Conservation (phyloP, 2,888 invertebrate species). For the Amblyjoppa proteus region DNA sequence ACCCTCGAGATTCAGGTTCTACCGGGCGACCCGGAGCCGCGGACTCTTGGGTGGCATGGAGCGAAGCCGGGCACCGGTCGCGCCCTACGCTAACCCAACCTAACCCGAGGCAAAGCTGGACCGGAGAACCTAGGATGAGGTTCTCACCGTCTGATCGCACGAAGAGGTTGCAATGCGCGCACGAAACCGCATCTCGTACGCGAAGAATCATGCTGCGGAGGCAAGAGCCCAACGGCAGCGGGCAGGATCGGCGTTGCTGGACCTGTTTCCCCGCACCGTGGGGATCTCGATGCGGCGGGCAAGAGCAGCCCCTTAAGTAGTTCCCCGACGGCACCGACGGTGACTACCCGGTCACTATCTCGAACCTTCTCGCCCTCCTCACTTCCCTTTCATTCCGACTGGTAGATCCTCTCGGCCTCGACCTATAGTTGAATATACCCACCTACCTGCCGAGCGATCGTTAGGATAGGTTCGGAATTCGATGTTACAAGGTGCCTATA, state of each 20-base stretch:
- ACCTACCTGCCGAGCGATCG: slow-evolving; percentile 69
- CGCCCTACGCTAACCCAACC: slow-evolving; percentile 79
- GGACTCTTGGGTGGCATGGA: slow-evolving; percentile 78
- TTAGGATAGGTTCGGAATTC: slow-evolving; percentile 73
- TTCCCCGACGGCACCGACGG: slow-evolving; percentile 59
- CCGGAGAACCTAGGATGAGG: slow-evolving; percentile 65
- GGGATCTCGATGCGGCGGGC: slow-evolving; percentile 45
- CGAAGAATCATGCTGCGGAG: slow-evolving; percentile 5
- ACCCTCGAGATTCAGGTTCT: slow-evolving; percentile 83
- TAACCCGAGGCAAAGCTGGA: slow-evolving; percentile 68
- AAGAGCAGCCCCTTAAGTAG: slow-evolving; percentile 63
- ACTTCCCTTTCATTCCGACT: slow-evolving; percentile 28
- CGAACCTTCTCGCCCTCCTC: slow-evolving; percentile 19
- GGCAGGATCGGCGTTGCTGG: slow-evolving; percentile 35
- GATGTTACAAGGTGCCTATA: slow-evolving; percentile 60
- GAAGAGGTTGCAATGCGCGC: slow-evolving; percentile 46
- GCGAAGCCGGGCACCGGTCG: slow-evolving; percentile 71
- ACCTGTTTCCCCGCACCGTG: slow-evolving; percentile 58
- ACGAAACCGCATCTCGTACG: slow-evolving; percentile 56
- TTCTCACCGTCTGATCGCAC: slow-evolving; percentile 65
- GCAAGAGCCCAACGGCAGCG: slow-evolving; percentile 5
- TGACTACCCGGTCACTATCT: slow-evolving; percentile 53
- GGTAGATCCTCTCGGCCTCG: slow-evolving; percentile 43
- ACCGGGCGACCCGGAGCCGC: slow-evolving; percentile 76
- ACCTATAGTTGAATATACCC: slow-evolving; percentile 56